Evolutionary conservation across 2,113 vertebrate genomes (phyloP).

Genomic region (Indri indri): DNA sequence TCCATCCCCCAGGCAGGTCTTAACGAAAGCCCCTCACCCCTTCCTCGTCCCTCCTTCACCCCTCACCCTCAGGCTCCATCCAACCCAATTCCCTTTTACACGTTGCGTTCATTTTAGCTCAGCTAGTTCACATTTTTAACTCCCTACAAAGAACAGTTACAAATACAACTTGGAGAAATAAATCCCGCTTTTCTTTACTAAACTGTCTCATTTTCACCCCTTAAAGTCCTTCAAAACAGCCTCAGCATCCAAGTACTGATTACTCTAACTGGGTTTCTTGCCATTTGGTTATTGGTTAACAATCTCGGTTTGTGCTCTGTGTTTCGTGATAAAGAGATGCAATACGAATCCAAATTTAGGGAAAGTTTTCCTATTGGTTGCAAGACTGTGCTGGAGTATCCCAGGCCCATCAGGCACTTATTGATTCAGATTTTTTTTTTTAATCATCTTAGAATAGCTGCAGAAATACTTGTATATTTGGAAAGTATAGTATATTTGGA

Average conservation of each 20-base stretch:
- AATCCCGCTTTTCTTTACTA: neutral
- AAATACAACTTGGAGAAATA: neutral
- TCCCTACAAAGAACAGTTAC: neutral
- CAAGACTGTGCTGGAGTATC: constrained; percentile 25
- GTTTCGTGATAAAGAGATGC: constrained; percentile 47
- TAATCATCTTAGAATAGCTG: constrained; percentile 14
- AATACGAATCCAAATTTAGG: constrained; percentile 50
- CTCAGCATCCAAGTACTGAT: neutral
- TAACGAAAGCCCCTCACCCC: neutral
- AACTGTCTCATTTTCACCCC: neutral
- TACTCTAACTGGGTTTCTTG: neutral
- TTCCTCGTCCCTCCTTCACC: neutral
- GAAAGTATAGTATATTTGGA: constrained; percentile 25
- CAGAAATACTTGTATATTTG: neutral
- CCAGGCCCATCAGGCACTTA: constrained; percentile 25
- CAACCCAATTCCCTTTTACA: neutral
- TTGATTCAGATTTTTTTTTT: neutral
- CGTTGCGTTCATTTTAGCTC: neutral
- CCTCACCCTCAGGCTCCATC: neutral
- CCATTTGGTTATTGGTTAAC: constrained; percentile 10
- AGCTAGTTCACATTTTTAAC: neutral
- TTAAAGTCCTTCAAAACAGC: neutral
- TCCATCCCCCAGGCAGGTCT: neutral
- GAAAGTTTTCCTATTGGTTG: constrained; percentile 69
- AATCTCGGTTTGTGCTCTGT: neutral